A percentile compares a stretch with the other conserved stretches of the same genome.
phyloP scores from a whole-genome alignment of 2,797 vertebrate genomes.

The Fundulus diaphanus region DNA sequence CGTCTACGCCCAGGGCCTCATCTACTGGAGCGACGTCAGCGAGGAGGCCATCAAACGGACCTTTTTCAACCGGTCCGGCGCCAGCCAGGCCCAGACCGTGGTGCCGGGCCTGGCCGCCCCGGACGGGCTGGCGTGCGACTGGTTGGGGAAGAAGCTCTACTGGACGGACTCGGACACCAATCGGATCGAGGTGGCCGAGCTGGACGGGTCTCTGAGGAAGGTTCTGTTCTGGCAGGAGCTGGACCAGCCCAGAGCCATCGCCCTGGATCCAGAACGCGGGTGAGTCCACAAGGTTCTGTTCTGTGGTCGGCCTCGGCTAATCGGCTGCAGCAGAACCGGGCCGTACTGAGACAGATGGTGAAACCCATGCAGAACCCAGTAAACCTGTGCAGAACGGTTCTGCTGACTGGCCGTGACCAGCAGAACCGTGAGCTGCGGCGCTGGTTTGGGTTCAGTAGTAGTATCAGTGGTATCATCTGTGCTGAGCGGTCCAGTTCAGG shows the following conservation, averaged over 20 bases:
- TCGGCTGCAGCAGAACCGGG: too few relatives aligned
- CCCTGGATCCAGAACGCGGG: conserved; percentile 94
- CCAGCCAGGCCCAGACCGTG: conserved; percentile 83
- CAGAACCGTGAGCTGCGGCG: too few relatives aligned
- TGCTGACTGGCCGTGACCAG: too few relatives aligned
- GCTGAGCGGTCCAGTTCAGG: too few relatives aligned
- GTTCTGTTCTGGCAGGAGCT: conserved; percentile 98
- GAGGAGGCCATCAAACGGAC: conserved; percentile 97
- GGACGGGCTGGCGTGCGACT: conserved; percentile 96
- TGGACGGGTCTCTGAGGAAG: conserved; percentile 91
- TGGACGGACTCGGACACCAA: conserved; percentile 99
- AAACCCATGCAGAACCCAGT: too few relatives aligned
- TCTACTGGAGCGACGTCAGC: conserved; percentile 98
- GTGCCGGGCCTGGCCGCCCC: conserved; percentile 92
- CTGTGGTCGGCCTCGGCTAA: too few relatives aligned
- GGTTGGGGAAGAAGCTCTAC: conserved; percentile 94
- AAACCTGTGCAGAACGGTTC: too few relatives aligned
- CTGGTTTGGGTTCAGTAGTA: too few relatives aligned
- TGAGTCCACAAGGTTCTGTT: conserved; percentile 73
- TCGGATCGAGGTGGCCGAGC: conserved; percentile 93
- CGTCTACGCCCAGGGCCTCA: conserved; percentile 86
- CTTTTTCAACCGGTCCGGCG: conserved; percentile 86
- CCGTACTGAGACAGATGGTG: too few relatives aligned
- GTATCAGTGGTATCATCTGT: too few relatives aligned
- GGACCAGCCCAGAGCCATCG: conserved; percentile 96